Evolutionary conservation across 2,797 vertebrate species (phyloP).

Genomic region (Micrastur ruficollis): DNA sequence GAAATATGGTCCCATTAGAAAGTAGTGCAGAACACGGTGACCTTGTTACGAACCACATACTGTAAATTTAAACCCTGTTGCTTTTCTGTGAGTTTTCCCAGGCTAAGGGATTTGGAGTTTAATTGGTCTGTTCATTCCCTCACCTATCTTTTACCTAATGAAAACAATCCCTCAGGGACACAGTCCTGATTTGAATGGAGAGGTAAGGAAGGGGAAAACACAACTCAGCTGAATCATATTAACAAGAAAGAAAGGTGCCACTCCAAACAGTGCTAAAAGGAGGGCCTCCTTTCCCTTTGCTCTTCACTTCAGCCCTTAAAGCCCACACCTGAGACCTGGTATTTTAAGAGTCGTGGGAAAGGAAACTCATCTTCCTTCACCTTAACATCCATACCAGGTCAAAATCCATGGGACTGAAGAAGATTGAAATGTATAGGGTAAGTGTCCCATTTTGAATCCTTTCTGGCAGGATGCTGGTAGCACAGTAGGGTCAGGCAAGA

Average conservation of each 20-base stretch:
- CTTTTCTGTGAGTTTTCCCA: not conserved
- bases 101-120: not conserved
- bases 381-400: not conserved
- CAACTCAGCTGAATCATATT: not conserved
- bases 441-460: not conserved
- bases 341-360: not conserved
- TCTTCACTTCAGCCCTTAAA: not conserved
- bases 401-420: not conserved
- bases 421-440: not conserved
- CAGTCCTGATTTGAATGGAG: not conserved
- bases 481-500: not conserved
- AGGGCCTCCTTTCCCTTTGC: not conserved
- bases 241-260: not conserved
- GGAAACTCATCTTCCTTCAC: not conserved
- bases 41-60: not conserved
- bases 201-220: not conserved
- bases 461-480: not conserved
- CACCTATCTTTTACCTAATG: not conserved
- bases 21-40: not conserved
- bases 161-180: not conserved
- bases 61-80: not conserved
- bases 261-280: not conserved
- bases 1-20: not conserved
- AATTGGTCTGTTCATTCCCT: not conserved
- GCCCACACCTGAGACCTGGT: no score